Evolutionary conservation across 2,888 invertebrate species (phyloP), one percentile per base, ranked within the genome.

Genomic region (Leucophora obtusa): DNA sequence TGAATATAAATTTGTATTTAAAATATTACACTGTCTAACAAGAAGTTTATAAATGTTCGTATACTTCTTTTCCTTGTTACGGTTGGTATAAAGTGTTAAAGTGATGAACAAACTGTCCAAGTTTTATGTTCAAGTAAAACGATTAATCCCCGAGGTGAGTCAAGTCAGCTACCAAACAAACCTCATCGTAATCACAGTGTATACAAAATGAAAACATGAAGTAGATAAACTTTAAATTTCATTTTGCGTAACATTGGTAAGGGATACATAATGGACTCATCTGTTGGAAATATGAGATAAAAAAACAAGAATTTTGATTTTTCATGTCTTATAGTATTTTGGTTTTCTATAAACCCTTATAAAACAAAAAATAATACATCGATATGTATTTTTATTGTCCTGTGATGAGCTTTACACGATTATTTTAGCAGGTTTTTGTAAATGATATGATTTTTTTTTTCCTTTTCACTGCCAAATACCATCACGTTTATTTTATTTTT

Each of bases 71-170:
- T 11, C 7, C 18, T 18, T 18, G 10, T 10, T 33, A 15, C 58
- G 15, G 54, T 38, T 43, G 54, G 50, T 43, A 65, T 70, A 54
- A 70, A 77, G 77, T 81, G 76, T 77, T 81, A 81, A 81, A 74
- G 66, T 77, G 77, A 81, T 74, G 81, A 81, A 77, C 70, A 77
- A 81, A 81, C 73, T 81, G 81, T 77, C 81, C 81, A 81, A 81
- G 66, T 74, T 74, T 81, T 62, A 28, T 73, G 70, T 69, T 66
- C 73, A 63, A 73, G 73, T 69, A 69, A 65, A 77, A 53, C 81
- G 77, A 81, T 81, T 81, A 81, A 81, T 81, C 81, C 81, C 81
- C 77, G 53, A 74, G 77, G 81, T 81, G 77, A 70, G 53, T 51
- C 28, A 73, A 28, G 28, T 28, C 59, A 66, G 54, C 28, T 28